Evolutionary conservation across 2,797 vertebrate species (phyloP), one percentile per base, ranked within the genome.

Genomic region (Xiphophorus birchmanni): DNA sequence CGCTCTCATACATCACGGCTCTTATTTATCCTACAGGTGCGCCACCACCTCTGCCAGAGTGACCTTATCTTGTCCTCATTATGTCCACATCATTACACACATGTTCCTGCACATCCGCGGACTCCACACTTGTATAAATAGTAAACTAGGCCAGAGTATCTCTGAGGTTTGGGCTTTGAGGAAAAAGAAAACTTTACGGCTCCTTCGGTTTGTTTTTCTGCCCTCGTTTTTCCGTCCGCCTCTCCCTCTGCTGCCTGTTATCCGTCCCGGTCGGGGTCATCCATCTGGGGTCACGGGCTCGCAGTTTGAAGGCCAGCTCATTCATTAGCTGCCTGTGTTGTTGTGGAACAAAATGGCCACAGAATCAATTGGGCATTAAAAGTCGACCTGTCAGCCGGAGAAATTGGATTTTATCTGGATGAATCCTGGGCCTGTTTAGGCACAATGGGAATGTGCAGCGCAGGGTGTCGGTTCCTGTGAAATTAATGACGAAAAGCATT

Each of bases 51-150:
- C 82, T 76, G 76, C 83, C 83, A 74, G 26, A 79, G 15, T 90
- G 87, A 90, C 92, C 91, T 88, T 85, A 89, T 32, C 93, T 89
- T 37, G 90, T 93, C 89, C 92, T 89, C 90, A 91, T 94, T 93
- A 89, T 80, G 93, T 92, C 90, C 87, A 88, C 88, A 83, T 89
- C 84, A 88, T 90, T 87, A 84, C 87, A 87, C 89, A 86, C 83
- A 54, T 82, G 58, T 42, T n/a, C 73, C 40, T 12, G 18, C 84
- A 77, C 83, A 85, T 71, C 26, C 50, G 75, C 69, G 72, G 56
- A 65, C 73, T 79, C 67, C 73, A 71, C 85, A 75, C 74, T 73
- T 82, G 81, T 88, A 88, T 81, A 78, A 85, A 86, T 91, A 85
- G 86, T 86, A 85, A 94, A 91, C 79, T 92, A 91, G 93, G 93